These are phyloP conservation scores for Macrotis lagotis DNA, from an alignment of 2,113 vertebrate species.

Conservation along the genomic window DNA sequence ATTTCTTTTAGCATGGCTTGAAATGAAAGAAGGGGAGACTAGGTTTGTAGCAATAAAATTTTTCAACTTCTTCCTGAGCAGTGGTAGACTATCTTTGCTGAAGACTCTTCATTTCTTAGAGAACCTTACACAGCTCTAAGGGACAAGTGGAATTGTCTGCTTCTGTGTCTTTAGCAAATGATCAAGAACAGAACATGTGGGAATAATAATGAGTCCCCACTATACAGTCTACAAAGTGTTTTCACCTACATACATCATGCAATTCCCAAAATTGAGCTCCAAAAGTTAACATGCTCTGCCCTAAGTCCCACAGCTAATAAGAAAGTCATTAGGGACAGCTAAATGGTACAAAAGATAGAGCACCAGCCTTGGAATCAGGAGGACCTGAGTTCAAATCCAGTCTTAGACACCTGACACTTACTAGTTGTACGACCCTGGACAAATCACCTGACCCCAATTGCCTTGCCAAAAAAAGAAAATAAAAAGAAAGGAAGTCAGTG, in stretches of 20 bases:
- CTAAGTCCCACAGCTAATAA: neutral
- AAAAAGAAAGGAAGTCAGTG: neutral
- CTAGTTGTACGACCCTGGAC: no score
- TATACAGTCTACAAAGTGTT: neutral
- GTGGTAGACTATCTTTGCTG: neutral
- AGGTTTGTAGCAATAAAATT: neutral
- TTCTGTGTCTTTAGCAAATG: neutral
- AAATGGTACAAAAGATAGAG: no score
- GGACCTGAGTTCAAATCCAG: no score
- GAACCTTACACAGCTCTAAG: neutral
- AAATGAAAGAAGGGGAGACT: neutral
- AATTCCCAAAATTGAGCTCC: neutral
- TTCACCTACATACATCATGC: neutral
- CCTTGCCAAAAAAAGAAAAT: no score
- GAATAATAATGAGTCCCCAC: neutral
- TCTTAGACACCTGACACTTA: no score
- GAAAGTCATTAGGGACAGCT: neutral
- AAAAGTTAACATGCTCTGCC: neutral
- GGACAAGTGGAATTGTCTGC: neutral
- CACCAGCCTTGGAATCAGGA: no score
- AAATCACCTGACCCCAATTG: no score
- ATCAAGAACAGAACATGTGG: neutral
- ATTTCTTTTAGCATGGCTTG: conserved; percentile 18
- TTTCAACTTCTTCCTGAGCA: neutral
- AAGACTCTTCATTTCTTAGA: neutral